Base-by-base conservation (phyloP, 2,113 vertebrate species). In the Trichechus manatus region DNA sequence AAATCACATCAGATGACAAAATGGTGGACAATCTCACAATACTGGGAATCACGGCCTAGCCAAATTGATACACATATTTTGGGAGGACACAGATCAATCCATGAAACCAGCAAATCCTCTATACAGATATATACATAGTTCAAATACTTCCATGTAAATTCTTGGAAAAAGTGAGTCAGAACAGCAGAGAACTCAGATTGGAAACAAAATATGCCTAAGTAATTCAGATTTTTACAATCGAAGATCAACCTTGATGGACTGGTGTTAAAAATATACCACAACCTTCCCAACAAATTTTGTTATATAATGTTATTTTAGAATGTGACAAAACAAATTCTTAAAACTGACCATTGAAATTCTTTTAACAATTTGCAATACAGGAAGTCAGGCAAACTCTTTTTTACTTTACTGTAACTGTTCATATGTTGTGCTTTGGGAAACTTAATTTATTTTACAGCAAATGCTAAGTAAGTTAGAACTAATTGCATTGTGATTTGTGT, bases 371-470 rank as follows among this genome's bases (percentile, higher is more conserved):
- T 42, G 47, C 0, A 0, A 50, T 77, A 47, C 7, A 23, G 31
- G n/a, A 94, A 89, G 23, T 42, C 56, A 95, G 39, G 29, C 25
- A 78, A 96, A 77, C 14, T 85, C 20, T 80, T 68, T 33, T 22
- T 79, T 90, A 82, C 53, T 95, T 61, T 70, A 53, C 78, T 95
- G 15, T 15, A 90, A 93, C 56, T 13, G 86, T 91, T 97, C 61
- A 31, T 74, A 91, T 42, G 44, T 11, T 81, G 77, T 96, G 81
- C 31, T 87, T 94, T 86, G 19, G 42, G 59, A 94, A 91, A 79
- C 42, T 87, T 83, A 72, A 92, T 92, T 97, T 97, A 77, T 97
- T 97, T 98, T 90, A 70, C 56, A 96, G 97, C 92, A 97, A 96
- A 98, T 92, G 64, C 25, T 90, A 97, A 81, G 15, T 72, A 85